These are phyloP conservation scores for Aegypius monachus DNA, from an alignment of 2,113 vertebrate genomes.

Conservation along the genomic window DNA sequence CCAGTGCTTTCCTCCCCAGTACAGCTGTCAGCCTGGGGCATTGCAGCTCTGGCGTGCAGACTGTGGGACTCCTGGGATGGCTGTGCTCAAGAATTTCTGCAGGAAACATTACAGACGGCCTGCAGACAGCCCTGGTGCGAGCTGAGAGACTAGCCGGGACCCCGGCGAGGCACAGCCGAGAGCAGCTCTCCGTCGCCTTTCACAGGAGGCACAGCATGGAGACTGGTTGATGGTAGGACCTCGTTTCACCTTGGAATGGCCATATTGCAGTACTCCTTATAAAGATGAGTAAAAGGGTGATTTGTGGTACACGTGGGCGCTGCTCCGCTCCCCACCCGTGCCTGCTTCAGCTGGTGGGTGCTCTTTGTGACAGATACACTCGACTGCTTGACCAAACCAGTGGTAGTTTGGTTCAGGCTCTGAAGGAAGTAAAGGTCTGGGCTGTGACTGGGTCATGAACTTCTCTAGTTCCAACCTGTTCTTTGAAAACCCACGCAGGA, in stretches of 20 bases:
- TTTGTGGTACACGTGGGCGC: fast-evolving
- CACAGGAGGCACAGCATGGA: fast-evolving
- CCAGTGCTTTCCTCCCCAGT: not conserved
- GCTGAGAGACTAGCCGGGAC: not conserved
- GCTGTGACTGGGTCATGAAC: not conserved
- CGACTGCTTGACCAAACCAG: not conserved
- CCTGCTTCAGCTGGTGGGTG: not conserved
- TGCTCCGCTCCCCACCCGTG: not conserved
- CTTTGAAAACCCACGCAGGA: not conserved
- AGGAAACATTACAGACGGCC: not conserved
- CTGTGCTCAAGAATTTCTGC: not conserved
- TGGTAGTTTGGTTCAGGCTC: not conserved
- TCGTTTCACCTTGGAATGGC: not conserved
- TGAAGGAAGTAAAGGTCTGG: not conserved
- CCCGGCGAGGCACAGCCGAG: not conserved
- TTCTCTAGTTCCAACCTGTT: not conserved
- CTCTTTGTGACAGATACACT: not conserved
- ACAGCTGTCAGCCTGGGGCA: not conserved
- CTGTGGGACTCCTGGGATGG: not conserved
- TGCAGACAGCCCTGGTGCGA: not conserved
- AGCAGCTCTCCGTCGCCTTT: not conserved
- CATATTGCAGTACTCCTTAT: not conserved
- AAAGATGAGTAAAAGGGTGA: not conserved
- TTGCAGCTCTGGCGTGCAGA: not conserved
- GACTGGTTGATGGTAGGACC: not conserved